Percentiles rank a stretch among this genome's conserved stretches.
Evolutionary conservation across 23 tunicate genomes (phyloP).

Genomic region (Phallusia fumigata): DNA sequence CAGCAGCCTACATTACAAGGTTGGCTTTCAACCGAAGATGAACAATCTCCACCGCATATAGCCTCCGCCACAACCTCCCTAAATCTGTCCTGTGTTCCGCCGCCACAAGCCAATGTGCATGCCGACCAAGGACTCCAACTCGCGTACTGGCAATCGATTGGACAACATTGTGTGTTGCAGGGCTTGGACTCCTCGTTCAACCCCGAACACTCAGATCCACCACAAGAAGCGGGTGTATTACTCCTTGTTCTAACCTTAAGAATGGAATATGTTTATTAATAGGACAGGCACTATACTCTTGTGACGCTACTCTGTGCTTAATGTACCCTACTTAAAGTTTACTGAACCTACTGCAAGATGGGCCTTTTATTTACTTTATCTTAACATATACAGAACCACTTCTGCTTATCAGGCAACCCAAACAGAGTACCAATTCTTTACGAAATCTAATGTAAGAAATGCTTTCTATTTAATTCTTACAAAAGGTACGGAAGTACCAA

Average conservation of each 20-base stretch:
- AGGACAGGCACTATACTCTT: too few relatives aligned
- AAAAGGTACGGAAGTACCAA: too few relatives aligned
- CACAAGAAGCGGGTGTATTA: slow-evolving; percentile 24
- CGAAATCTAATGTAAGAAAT: neutral
- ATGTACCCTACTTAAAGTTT: too few relatives aligned
- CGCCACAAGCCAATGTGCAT: slow-evolving; percentile 29
- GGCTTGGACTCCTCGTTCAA: neutral
- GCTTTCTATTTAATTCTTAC: neutral
- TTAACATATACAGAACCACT: too few relatives aligned
- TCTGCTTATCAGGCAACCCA: too few relatives aligned
- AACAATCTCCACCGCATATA: slow-evolving; percentile 21
- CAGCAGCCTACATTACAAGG: slow-evolving; percentile 38
- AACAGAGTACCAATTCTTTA: too few relatives aligned
- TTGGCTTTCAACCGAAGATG: too few relatives aligned
- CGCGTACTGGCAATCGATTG: slow-evolving; percentile 10
- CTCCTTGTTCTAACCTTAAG: slow-evolving; percentile 3
- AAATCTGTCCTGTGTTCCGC: slow-evolving; percentile 30
- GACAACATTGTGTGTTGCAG: slow-evolving; percentile 26
- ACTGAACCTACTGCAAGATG: too few relatives aligned
- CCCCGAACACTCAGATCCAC: slow-evolving; percentile 33
- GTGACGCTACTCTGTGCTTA: too few relatives aligned
- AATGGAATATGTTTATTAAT: too few relatives aligned
- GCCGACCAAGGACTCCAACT: slow-evolving; percentile 9
- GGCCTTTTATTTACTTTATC: too few relatives aligned
- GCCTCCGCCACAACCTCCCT: neutral